Evolutionary conservation across 1,140 invertebrate genomes (phyloP).

Genomic region (Pseudomyrmex sp.): DNA sequence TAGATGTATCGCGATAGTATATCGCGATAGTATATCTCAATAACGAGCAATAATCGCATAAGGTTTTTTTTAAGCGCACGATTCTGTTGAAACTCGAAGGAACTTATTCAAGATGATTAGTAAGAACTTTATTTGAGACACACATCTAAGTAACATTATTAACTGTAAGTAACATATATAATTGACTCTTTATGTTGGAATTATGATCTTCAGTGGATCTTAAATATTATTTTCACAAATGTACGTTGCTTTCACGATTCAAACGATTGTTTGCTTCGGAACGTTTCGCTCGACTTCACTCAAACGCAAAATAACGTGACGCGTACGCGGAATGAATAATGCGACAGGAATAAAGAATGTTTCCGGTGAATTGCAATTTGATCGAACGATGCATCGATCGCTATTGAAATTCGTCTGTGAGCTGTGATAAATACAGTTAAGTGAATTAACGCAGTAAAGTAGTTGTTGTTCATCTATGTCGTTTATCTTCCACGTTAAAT

Average conservation of each 20-base stretch:
- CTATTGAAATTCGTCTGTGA: background rate
- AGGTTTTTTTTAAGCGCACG: too few relatives aligned
- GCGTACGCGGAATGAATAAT: conserved; percentile 28
- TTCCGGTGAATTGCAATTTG: background rate
- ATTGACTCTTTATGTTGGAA: background rate
- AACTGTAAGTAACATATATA: background rate
- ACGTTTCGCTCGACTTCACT: background rate
- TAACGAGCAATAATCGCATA: too few relatives aligned
- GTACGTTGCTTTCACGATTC: background rate
- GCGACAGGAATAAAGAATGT: conserved; percentile 17
- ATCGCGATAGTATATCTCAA: too few relatives aligned
- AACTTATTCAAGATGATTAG: too few relatives aligned
- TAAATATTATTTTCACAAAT: background rate
- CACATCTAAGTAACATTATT: background rate
- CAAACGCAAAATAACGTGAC: conserved; percentile 22
- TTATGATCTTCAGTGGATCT: background rate
- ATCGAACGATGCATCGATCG: background rate
- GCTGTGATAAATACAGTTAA: background rate
- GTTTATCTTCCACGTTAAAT: too few relatives aligned
- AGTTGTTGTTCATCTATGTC: too few relatives aligned
- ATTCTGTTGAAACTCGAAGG: too few relatives aligned
- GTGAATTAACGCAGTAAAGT: background rate
- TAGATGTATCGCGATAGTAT: too few relatives aligned
- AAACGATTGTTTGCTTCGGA: background rate
- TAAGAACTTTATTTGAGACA: background rate